Evolutionary conservation across 2,797 vertebrate species (phyloP).

Genomic region (Streptopelia turtur): DNA sequence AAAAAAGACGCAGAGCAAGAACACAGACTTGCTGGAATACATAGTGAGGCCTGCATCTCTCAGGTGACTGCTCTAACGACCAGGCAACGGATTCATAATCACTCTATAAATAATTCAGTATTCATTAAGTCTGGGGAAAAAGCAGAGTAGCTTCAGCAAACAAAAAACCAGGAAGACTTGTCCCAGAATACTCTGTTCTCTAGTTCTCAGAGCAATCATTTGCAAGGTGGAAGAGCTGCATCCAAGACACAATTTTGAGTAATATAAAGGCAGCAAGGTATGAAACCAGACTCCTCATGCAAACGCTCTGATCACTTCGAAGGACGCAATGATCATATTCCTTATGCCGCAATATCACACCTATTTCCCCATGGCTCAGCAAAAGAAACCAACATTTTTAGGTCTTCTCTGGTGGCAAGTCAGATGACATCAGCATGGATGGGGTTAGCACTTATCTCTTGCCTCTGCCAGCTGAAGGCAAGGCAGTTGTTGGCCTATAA

Average conservation of each 20-base stretch:
- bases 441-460: not conserved
- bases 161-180: not conserved
- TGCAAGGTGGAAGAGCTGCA: not conserved
- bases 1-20: not conserved
- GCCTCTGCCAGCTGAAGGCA: not conserved
- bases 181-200: not conserved
- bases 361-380: not conserved
- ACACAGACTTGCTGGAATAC: not conserved
- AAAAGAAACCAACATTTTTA: not conserved
- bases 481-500: not conserved
- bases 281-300: not conserved
- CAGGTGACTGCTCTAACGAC: not conserved
- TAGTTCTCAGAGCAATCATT: not conserved
- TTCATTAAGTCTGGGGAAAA: slow-evolving; percentile 3
- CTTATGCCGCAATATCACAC: accelerated
- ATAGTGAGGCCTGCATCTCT: not conserved
- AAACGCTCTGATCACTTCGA: not conserved
- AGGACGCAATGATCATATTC: not conserved
- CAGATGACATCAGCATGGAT: not conserved
- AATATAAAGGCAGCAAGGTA: not conserved
- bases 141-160: not conserved
- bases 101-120: slow-evolving; percentile 41
- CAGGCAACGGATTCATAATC: slow-evolving; percentile 12
- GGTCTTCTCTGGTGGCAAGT: not conserved
- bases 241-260: not conserved